Conservation (phyloP, 2,113 vertebrate species). For the Anseranas semipalmata region DNA sequence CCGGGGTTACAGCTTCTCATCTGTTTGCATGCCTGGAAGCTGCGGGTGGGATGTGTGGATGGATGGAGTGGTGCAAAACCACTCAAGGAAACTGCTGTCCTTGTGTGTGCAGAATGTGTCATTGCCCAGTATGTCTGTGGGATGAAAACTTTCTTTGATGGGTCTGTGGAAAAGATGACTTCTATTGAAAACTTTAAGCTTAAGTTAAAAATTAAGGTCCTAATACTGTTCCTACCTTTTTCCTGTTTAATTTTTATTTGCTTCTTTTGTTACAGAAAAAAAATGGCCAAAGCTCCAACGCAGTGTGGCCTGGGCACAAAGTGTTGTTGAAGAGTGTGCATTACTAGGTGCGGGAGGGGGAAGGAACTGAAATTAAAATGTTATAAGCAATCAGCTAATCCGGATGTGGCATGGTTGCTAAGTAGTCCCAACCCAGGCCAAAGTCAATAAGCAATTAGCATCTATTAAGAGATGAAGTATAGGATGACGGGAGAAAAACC, state of each 20-base stretch:
- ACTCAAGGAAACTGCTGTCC: neutral
- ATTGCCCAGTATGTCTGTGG: neutral
- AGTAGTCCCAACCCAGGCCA: constrained; percentile 22
- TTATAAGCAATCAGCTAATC: constrained; percentile 16
- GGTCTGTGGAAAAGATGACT: neutral
- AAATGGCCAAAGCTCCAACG: neutral
- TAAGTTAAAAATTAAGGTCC: neutral
- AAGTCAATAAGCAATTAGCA: constrained; percentile 43
- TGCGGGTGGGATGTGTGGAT: neutral
- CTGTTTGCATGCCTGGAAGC: neutral
- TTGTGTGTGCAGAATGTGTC: neutral
- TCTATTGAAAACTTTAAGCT: neutral
- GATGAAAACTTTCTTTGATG: neutral
- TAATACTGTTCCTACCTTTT: neutral
- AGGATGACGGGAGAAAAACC: neutral
- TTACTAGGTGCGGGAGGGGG: neutral
- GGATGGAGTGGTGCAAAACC: neutral
- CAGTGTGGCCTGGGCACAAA: neutral
- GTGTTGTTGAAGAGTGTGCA: neutral
- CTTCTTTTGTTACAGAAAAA: neutral
- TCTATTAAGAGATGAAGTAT: constrained; percentile 11
- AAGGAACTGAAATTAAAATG: neutral
- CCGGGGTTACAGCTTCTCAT: neutral
- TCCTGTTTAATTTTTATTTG: neutral
- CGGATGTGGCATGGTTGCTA: neutral